Evolutionary conservation across 2,113 vertebrate species (phyloP).

Genomic region (Prionailurus bengalensis): DNA sequence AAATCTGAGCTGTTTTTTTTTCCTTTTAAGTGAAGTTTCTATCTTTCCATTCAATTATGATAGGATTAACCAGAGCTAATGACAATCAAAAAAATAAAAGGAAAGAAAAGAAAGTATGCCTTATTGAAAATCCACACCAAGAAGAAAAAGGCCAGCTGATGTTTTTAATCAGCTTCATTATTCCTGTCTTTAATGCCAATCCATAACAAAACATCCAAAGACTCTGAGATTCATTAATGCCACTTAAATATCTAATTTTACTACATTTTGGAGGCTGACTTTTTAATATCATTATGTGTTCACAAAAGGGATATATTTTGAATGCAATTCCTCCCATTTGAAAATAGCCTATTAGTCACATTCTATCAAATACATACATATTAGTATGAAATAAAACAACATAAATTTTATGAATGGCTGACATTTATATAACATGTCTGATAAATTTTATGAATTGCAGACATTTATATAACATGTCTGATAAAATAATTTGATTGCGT

Average conservation of each 20-base stretch:
- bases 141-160: not conserved
- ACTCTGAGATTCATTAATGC: not conserved
- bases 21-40: constrained; percentile 29
- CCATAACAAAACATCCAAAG: not conserved
- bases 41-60: constrained; percentile 15
- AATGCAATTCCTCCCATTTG: not conserved
- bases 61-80: not conserved
- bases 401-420: not conserved
- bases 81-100: not conserved
- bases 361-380: not conserved
- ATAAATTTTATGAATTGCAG: not conserved
- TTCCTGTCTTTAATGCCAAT: not conserved
- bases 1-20: not conserved
- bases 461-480: not conserved
- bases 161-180: constrained; percentile 55
- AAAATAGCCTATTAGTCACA: not conserved
- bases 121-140: not conserved
- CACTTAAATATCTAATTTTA: not conserved
- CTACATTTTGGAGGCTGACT: not conserved
- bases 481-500: not conserved
- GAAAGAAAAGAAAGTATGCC: not conserved
- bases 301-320: not conserved
- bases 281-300: not conserved
- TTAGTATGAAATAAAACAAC: not conserved
- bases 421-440: not conserved